A percentile compares a stretch with the other conserved stretches of the same genome.
These are phyloP conservation scores for Ypsolopha sequella DNA, from an alignment of 2,888 invertebrate genomes.

Conservation along the genomic window DNA sequence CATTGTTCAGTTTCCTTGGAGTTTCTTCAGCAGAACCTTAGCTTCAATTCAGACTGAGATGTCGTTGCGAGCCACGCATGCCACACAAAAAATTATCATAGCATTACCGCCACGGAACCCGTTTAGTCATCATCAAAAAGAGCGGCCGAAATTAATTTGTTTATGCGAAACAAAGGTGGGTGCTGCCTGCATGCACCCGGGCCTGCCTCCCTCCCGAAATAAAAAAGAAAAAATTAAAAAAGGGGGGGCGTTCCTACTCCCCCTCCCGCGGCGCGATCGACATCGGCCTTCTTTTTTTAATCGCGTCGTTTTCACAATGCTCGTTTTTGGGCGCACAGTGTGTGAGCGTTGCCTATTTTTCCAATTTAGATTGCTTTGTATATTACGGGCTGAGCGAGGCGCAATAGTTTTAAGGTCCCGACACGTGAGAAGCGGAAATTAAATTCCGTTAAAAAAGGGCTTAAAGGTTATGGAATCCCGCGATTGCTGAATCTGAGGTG, in stretches of 20 bases:
- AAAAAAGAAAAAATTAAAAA: constrained; percentile 55
- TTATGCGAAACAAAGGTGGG: constrained; percentile 71
- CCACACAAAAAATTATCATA: neutral
- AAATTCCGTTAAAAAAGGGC: constrained; percentile 22
- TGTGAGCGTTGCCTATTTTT: constrained; percentile 68
- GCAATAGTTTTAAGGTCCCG: constrained; percentile 67
- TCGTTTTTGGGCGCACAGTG: constrained; percentile 69
- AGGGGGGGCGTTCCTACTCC: constrained; percentile 36
- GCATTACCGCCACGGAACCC: neutral
- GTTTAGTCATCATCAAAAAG: constrained; percentile 45
- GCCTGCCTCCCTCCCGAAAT: constrained; percentile 63
- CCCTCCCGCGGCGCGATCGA: constrained; percentile 64
- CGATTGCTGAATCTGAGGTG: too few relatives aligned
- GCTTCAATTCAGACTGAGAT: neutral
- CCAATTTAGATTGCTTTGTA: constrained; percentile 72
- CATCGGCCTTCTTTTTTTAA: constrained; percentile 70
- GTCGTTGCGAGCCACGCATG: neutral
- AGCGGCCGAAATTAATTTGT: constrained; percentile 70
- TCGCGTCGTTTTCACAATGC: constrained; percentile 66
- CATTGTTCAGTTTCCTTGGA: too few relatives aligned
- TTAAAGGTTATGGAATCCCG: constrained; percentile 3
- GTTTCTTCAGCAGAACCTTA: neutral
- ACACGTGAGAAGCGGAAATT: constrained; percentile 61
- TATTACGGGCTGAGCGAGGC: constrained; percentile 68
- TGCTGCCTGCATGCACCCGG: constrained; percentile 65